phyloP scores from a whole-genome alignment of 2,113 vertebrate genomes.

The Setophaga kirtlandii region DNA sequence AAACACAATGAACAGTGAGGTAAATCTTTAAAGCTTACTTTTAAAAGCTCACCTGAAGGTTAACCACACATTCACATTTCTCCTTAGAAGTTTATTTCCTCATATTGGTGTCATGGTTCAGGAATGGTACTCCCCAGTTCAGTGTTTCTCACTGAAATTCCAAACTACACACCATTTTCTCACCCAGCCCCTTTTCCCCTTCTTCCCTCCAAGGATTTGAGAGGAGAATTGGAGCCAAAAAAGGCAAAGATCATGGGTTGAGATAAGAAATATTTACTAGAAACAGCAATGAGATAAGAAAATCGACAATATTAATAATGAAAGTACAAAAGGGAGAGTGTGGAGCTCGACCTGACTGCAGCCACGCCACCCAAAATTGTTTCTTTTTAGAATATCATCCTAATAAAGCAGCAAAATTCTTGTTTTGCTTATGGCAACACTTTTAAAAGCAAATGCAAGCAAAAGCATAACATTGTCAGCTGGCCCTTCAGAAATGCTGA shows the following conservation, averaged over 20 bases:
- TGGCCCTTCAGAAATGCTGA: background rate
- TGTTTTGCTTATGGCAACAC: background rate
- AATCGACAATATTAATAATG: background rate
- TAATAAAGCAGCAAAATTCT: background rate
- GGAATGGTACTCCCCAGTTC: background rate
- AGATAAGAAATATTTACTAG: background rate
- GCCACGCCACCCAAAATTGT: fast-evolving
- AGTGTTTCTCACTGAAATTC: background rate
- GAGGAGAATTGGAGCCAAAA: background rate
- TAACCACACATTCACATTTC: background rate
- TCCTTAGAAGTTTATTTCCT: background rate
- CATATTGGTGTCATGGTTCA: background rate
- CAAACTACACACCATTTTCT: background rate
- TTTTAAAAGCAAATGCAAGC: background rate
- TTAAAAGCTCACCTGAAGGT: background rate
- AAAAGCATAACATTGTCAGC: background rate
- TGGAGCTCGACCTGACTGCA: fast-evolving
- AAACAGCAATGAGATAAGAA: background rate
- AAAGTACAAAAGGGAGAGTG: background rate
- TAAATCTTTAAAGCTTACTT: background rate
- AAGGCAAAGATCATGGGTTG: background rate
- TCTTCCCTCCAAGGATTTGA: background rate
- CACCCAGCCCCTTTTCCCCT: background rate
- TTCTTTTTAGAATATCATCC: background rate
- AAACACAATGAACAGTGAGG: background rate